Evolutionary conservation across 2,797 vertebrate species (phyloP).

Genomic region (Uromys caudimaculatus): DNA sequence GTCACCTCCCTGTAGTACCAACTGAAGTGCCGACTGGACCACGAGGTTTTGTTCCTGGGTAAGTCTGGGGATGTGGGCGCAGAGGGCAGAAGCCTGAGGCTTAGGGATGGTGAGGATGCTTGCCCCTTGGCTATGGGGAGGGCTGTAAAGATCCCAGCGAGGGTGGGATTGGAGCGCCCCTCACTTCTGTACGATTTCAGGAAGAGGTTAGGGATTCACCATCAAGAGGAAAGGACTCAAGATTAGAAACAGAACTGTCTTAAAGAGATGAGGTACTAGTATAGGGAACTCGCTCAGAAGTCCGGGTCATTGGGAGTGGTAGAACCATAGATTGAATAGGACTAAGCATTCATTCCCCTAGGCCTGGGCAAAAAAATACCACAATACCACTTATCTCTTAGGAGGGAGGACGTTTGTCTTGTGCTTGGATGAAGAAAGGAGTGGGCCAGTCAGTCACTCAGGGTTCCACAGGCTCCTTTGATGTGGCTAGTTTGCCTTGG

Average conservation of each 20-base stretch:
- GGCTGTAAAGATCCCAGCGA: background rate
- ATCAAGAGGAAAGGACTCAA: background rate
- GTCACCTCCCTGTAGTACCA: slow-evolving; percentile 99
- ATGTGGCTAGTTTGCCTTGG: background rate
- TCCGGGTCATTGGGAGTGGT: background rate
- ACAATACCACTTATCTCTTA: background rate
- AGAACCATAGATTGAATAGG: background rate
- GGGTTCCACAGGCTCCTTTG: background rate
- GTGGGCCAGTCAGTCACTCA: background rate
- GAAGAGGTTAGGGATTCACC: background rate
- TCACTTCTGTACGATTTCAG: background rate
- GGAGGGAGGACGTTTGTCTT: background rate
- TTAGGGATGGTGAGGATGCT: background rate
- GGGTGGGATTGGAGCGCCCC: background rate
- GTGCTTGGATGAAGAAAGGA: background rate
- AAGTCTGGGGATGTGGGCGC: slow-evolving; percentile 79
- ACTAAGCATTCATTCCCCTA: background rate
- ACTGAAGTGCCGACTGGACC: slow-evolving; percentile 89
- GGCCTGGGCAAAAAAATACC: background rate
- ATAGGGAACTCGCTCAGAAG: background rate
- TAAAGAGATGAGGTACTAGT: background rate
- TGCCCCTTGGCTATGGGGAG: background rate
- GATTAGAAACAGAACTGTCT: background rate
- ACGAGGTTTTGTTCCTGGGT: slow-evolving; percentile 91
- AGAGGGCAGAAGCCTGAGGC: background rate